A percentile compares a stretch with the other conserved stretches of the same genome.
Conservation (phyloP, 2,113 vertebrate genomes). For the Chaenocephalus aceratus region DNA sequence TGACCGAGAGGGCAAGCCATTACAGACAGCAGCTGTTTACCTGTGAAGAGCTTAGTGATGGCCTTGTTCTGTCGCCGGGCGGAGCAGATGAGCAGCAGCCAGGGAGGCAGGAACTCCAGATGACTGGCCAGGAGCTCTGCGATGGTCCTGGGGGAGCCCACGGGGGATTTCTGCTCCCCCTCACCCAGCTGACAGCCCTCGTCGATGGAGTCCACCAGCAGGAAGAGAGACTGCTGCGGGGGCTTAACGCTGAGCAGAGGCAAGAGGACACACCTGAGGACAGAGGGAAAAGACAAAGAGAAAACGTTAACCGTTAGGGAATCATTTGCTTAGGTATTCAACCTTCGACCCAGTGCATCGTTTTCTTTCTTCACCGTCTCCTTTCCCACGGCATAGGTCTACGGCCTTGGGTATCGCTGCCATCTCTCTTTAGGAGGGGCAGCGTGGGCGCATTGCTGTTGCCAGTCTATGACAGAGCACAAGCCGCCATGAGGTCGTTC, state of each 20-base stretch:
- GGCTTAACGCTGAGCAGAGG: constrained; percentile 92
- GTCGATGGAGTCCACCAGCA: constrained; percentile 94
- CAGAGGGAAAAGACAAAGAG: background rate
- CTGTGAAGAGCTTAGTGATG: constrained; percentile 97
- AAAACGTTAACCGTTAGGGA: background rate
- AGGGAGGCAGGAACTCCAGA: constrained; percentile 96
- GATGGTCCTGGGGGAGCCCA: constrained; percentile 89
- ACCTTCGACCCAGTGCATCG: too few species aligned
- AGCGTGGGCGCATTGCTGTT: too few species aligned
- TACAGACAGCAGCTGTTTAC: constrained; percentile 71
- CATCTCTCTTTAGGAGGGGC: too few species aligned
- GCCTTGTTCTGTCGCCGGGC: constrained; percentile 96
- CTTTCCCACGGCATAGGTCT: too few species aligned
- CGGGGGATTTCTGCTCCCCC: constrained; percentile 86
- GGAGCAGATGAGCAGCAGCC: constrained; percentile 96
- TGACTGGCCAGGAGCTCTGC: constrained; percentile 94
- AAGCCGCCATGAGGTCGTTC: too few species aligned
- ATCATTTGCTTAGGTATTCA: too few species aligned
- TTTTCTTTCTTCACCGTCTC: too few species aligned
- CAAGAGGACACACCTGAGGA: constrained; percentile 90
- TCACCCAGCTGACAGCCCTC: constrained; percentile 90
- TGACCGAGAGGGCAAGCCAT: background rate
- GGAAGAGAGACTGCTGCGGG: constrained; percentile 91
- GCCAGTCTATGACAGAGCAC: too few species aligned
- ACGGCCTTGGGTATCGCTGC: too few species aligned